These are phyloP conservation scores for Saguinus imperator DNA, from an alignment of 2,113 vertebrate species.

Conservation along the genomic window DNA sequence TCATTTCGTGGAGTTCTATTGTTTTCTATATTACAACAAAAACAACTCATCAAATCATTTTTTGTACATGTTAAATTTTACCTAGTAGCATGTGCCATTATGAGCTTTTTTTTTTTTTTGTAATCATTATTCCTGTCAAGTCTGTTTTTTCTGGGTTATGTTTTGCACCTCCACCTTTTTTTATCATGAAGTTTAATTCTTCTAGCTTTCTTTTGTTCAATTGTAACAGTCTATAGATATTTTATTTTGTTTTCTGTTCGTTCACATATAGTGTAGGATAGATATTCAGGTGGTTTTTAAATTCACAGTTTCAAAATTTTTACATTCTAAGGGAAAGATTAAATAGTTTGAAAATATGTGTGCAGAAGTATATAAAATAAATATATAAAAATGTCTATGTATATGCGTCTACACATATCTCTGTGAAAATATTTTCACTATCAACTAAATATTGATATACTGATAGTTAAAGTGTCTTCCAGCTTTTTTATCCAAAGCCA, in stretches of 20 bases:
- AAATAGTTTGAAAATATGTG: background rate
- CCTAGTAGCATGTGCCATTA: background rate
- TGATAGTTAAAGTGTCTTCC: too few species aligned
- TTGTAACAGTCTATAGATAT: background rate
- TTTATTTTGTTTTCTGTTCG: background rate
- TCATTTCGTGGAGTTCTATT: background rate
- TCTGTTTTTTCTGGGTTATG: background rate
- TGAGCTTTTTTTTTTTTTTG: background rate
- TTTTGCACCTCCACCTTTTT: background rate
- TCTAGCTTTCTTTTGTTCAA: background rate
- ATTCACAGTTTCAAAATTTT: background rate
- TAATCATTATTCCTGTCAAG: background rate
- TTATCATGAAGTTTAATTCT: background rate
- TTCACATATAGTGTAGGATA: background rate
- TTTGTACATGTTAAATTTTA: background rate
- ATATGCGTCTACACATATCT: background rate
- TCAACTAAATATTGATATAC: background rate
- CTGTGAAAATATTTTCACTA: background rate
- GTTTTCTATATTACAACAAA: background rate
- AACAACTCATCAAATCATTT: background rate
- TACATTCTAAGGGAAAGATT: background rate
- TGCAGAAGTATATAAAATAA: background rate
- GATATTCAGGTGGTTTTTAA: background rate
- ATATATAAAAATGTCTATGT: background rate
- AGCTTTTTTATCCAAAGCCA: background rate